Percentiles rank a stretch among this genome's conserved stretches.
Evolutionary conservation across 2,797 vertebrate genomes (phyloP).

Genomic region (Phylloscopus collybita): DNA sequence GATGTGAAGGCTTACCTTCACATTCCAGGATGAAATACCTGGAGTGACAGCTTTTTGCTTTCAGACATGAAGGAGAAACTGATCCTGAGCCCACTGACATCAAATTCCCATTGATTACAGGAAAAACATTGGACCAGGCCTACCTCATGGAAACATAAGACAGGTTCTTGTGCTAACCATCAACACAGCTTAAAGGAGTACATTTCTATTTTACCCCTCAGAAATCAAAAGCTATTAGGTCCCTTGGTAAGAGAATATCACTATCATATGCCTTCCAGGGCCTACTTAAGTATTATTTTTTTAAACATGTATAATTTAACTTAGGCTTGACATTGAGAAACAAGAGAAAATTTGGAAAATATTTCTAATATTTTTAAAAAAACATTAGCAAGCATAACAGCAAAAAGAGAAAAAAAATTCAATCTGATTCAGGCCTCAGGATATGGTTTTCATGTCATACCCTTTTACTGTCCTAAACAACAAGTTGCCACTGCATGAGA

Average conservation of each 20-base stretch:
- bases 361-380: not conserved
- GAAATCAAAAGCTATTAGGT: not conserved
- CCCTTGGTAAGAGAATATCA: not conserved
- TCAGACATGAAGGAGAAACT: not conserved
- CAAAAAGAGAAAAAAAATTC: not conserved
- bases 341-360: not conserved
- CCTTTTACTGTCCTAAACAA: not conserved
- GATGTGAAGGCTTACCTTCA: not conserved
- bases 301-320: not conserved
- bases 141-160: not conserved
- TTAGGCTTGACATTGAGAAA: not conserved
- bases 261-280: not conserved
- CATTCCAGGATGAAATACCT: not conserved
- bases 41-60: not conserved
- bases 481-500: accelerated
- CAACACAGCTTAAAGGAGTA: not conserved
- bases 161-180: not conserved
- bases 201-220: not conserved
- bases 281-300: not conserved
- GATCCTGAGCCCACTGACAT: not conserved
- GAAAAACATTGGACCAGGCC: not conserved
- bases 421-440: not conserved
- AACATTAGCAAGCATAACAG: not conserved
- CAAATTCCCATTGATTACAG: not conserved
- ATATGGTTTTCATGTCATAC: not conserved